Conservation (phyloP, 2,888 invertebrate species). For the Opisthograptis luteolata region DNA sequence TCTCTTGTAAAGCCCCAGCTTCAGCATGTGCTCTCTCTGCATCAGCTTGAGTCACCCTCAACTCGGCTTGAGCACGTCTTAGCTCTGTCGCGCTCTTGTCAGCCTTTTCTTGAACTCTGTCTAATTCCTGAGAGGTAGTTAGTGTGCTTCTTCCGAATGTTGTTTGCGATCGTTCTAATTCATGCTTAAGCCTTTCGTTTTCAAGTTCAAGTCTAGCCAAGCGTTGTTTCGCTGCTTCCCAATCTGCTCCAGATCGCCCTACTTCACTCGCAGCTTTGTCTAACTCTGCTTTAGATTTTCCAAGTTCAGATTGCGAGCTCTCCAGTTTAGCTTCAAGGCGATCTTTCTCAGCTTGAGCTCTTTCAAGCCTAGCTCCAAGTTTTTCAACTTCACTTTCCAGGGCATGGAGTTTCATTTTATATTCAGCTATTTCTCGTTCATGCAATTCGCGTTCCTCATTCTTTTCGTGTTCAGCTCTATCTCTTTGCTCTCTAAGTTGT, state of each 20-base stretch:
- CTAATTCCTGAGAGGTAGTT: conserved; percentile 92
- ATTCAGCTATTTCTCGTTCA: conserved; percentile 96
- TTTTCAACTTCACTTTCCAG: conserved; percentile 96
- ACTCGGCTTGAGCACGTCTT: conserved; percentile 94
- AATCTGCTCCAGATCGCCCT: conserved; percentile 94
- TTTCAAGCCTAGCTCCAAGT: conserved; percentile 92
- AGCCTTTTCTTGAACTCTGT: conserved; percentile 92
- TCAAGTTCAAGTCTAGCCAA: conserved; percentile 94
- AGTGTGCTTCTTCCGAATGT: conserved; percentile 93
- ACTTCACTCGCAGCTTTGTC: conserved; percentile 96
- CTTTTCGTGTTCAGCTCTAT: conserved; percentile 97
- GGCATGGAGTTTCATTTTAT: conserved; percentile 96
- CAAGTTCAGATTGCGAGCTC: conserved; percentile 96
- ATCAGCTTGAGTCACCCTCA: conserved; percentile 95
- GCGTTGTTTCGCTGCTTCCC: conserved; percentile 93
- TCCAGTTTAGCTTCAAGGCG: conserved; percentile 95
- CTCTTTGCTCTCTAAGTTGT: conserved; percentile 96
- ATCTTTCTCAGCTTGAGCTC: conserved; percentile 95
- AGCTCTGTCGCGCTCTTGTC: conserved; percentile 94
- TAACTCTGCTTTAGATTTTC: conserved; percentile 96
- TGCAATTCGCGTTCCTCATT: conserved; percentile 97
- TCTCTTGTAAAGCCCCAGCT: conserved; percentile 94
- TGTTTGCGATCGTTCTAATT: conserved; percentile 92
- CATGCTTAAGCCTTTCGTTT: conserved; percentile 94
- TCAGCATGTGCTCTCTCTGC: conserved; percentile 94